Percentiles rank a stretch among this genome's conserved stretches.
phyloP scores from a whole-genome alignment of 1,140 invertebrate species.

The Saxidomus purpurata region DNA sequence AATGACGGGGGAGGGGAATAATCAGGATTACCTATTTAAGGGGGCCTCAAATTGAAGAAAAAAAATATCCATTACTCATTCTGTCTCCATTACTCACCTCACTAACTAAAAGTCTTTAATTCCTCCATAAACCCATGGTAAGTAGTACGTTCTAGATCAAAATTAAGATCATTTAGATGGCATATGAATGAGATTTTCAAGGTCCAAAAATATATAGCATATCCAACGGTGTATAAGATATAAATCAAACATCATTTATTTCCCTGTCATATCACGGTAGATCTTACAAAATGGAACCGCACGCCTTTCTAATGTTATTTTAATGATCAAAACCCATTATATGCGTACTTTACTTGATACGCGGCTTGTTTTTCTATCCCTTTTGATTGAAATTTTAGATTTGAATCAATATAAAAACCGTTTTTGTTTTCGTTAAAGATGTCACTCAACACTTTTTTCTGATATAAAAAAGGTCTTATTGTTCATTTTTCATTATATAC shows the following conservation, averaged over 20 bases:
- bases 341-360: conserved; percentile 34
- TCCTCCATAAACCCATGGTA: no score
- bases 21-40: no score
- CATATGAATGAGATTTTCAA: no score
- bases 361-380: not conserved
- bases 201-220: not conserved
- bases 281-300: not conserved
- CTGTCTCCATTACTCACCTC: no score
- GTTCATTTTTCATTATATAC: no score
- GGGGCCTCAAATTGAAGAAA: no score
- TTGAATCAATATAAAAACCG: not conserved
- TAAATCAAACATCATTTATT: conserved; percentile 15
- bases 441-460: not conserved
- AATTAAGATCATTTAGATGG: no score
- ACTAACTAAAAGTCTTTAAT: no score
- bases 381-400: conserved; percentile 9
- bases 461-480: not conserved
- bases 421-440: not conserved
- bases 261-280: not conserved
- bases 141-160: no score
- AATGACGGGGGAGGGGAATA: no score
- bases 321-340: conserved; percentile 48
- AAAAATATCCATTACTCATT: no score
- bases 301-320: conserved; percentile 33
- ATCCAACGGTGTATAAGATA: not conserved